Conservation (phyloP, 2,113 vertebrate genomes). For the Cephalopholis sonnerati region DNA sequence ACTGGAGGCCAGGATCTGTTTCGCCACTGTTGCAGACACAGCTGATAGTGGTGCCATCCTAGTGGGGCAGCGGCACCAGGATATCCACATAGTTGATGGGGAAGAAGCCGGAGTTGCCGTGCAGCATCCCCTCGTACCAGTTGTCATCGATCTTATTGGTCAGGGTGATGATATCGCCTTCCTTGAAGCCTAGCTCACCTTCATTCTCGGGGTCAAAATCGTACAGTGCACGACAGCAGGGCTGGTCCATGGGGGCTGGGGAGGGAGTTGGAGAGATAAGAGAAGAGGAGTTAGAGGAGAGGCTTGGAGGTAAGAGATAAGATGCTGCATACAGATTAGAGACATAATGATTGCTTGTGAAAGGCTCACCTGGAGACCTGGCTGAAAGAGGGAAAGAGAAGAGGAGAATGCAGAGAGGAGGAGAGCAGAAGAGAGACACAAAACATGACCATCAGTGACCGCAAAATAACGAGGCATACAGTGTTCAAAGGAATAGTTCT, state of each 20-base stretch:
- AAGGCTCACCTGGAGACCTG: constrained; percentile 81
- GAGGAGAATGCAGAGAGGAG: constrained; percentile 9
- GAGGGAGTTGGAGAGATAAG: background rate
- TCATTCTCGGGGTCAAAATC: constrained; percentile 99
- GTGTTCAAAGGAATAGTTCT: constrained; percentile 19
- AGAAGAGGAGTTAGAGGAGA: background rate
- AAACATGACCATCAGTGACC: constrained; percentile 31
- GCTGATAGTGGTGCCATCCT: constrained; percentile 70
- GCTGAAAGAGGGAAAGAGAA: constrained; percentile 63
- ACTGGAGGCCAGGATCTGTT: constrained; percentile 51
- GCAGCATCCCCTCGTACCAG: constrained; percentile 98
- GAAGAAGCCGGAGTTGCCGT: constrained; percentile 98
- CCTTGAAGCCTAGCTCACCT: constrained; percentile 98
- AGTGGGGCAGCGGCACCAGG: constrained; percentile 95
- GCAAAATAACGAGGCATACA: background rate
- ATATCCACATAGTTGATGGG: constrained; percentile 99
- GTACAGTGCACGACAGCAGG: constrained; percentile 95
- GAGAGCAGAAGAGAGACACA: constrained; percentile 41
- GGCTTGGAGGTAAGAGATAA: background rate
- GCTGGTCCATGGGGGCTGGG: constrained; percentile 94
- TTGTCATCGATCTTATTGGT: constrained; percentile 99
- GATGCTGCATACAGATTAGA: constrained; percentile 26
- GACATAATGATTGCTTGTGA: constrained; percentile 26
- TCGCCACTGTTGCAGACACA: constrained; percentile 31
- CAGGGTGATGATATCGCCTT: constrained; percentile 97